Percentiles rank a stretch among this genome's conserved stretches.
These are phyloP conservation scores for Dicrostonyx torquatus DNA, from an alignment of 2,797 vertebrate species.

Conservation along the genomic window DNA sequence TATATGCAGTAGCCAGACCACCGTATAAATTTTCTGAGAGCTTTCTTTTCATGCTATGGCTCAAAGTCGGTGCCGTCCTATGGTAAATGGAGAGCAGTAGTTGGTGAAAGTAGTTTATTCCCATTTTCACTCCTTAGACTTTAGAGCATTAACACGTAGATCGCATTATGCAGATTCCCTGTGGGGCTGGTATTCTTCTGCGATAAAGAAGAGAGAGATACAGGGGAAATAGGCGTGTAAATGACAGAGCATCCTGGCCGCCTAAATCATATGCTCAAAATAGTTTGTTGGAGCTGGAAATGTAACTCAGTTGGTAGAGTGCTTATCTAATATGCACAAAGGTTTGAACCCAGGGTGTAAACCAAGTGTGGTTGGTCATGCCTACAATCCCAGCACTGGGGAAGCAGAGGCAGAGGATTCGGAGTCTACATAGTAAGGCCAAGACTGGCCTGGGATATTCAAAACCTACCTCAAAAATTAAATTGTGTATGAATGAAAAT, in stretches of 20 bases:
- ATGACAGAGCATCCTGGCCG: not conserved
- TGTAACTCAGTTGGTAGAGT: not conserved
- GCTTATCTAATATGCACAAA: not conserved
- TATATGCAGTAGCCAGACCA: not conserved
- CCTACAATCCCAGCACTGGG: not conserved
- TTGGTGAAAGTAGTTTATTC: not conserved
- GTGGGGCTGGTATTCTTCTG: not conserved
- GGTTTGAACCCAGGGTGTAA: not conserved
- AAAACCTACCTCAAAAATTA: not conserved
- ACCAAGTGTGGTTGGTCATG: not conserved
- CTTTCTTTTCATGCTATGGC: not conserved
- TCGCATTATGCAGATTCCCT: not conserved
- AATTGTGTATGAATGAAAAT: not conserved
- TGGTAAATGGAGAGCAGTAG: not conserved
- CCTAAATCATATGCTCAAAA: not conserved
- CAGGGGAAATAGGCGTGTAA: not conserved
- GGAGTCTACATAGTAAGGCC: not conserved
- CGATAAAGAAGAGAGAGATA: not conserved
- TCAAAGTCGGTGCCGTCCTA: not conserved
- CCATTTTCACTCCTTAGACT: constrained; percentile 16
- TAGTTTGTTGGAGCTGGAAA: not conserved
- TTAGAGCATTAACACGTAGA: constrained; percentile 2
- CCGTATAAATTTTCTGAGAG: not conserved
- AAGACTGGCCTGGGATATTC: not conserved
- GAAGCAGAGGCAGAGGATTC: not conserved